Evolutionary conservation across 2,113 vertebrate species (phyloP), one percentile per base, ranked within the genome.

Genomic region (Hucho hucho): DNA sequence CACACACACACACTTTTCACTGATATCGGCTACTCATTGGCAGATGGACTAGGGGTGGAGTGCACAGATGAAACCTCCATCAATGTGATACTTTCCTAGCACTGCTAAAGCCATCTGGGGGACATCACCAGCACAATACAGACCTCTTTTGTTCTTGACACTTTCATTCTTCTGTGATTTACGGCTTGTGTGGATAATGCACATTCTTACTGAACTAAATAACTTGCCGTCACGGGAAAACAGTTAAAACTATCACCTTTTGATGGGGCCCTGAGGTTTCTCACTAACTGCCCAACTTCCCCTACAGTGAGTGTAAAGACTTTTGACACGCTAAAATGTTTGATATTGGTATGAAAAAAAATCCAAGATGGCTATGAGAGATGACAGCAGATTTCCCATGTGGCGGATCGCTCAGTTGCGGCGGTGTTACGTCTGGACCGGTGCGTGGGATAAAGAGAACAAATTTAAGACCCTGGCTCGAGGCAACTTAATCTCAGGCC

Each of bases 351-450:
- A 6, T 16, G 64, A 70, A 37, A 75, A 76, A 77, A 5, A 67
- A 6, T 0, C 3, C 49, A 56, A 81, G 32, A 79, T 56, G 53
- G 53, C 53, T 56, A 2, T 65, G 46, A 37, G 72, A 87, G 71
- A 74, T 4, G 43, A 63, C 72, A 70, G 71, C 43, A 14, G 4
- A 26, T 49, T 70, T 69, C 68, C 49, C 83, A 83, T 80, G 81
- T 81, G 83, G 78, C 0, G 28, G 79, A 81, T 86, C 74, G 67
- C 74, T 90, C 85, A 82, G 83, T 80, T 69, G 3, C 59, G 73
- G 59, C 47, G 81, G 76, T 37, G 79, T 73, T 72, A n/a, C 25
- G 79, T 83, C 78, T 74, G 72, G 32, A 18, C n/a, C 29, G 29
- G 43, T 32, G 64, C 73, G 73, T 28, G 37, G 72, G 32, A 76